Evolutionary conservation across 2,888 invertebrate species (phyloP), one percentile per base, ranked within the genome.

Genomic region (Tholera decimalis): DNA sequence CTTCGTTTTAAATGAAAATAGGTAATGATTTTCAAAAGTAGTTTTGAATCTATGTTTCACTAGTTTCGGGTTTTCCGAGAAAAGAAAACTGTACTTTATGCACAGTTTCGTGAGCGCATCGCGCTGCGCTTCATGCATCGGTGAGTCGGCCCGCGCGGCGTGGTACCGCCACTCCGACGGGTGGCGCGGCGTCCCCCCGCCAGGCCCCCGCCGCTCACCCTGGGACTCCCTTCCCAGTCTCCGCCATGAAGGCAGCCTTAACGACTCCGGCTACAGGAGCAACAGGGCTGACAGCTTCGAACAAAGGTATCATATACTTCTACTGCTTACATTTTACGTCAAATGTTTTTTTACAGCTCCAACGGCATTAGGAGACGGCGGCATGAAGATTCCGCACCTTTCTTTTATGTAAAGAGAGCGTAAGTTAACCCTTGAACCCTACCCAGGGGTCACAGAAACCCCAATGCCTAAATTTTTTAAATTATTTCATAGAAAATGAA

Each of bases 131-230:
- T 98, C 98, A 51, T 98, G 98, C 93, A 98, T 98, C 91, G 98
- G 98, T n/a, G 98, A 98, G 92, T 98, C 98, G 26, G 98, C 98
- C 70, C 96, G 98, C 30, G 98, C 98, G 71, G 98, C 98, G 84
- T 98, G 98, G 98, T 98, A 98, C 95, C 97, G 98, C 18, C 98
- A 98, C 92, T 98, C 98, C 43, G 98, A 98, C 88, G 98, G 98
- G 50, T 98, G 98, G 98, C 97, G 96, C 64, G 96, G 96, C 63
- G 95, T 95, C 33, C 91, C 92, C 0, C 96, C 95, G 69, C 95
- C 93, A 9, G 94, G 92, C 15, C 97, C 97, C 66, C 97, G 98
- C 83, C 96, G 98, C 77, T 98, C 98, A 6, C 98, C 98, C 33
- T 98, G 98, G 98, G 98, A 98, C 92, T 98, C 98, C 53, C 94